Conservation (phyloP, 2,113 vertebrate species). For the Sus scrofa region DNA sequence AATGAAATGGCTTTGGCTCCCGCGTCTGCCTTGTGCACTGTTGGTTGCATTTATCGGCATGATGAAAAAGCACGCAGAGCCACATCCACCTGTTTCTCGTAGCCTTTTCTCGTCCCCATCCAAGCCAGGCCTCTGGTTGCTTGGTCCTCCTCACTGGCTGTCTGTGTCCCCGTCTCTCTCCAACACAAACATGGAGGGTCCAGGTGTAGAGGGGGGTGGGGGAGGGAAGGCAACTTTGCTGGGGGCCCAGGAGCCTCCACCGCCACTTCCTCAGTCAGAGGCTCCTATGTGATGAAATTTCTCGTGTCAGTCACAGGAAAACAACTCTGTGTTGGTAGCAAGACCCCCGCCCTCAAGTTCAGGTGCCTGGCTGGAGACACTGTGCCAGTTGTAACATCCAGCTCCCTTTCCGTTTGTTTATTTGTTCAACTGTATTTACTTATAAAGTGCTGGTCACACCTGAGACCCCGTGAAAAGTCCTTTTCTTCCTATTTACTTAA, state of each 20-base stretch:
- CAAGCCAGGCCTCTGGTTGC: too few relatives aligned
- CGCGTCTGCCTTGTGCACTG: background rate
- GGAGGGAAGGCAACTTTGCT: background rate
- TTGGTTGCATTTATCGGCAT: background rate
- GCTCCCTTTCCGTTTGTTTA: background rate
- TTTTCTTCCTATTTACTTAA: background rate
- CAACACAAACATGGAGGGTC: background rate
- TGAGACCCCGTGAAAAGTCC: background rate
- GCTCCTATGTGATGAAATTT: background rate
- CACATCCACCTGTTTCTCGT: accelerated
- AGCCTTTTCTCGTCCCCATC: background rate
- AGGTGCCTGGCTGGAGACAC: background rate
- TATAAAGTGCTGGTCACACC: background rate
- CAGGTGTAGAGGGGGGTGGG: background rate
- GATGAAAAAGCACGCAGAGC: background rate
- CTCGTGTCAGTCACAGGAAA: background rate
- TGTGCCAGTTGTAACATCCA: too few relatives aligned
- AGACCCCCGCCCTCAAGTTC: too few relatives aligned
- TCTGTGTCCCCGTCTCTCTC: background rate
- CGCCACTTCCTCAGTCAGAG: background rate
- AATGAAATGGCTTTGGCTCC: accelerated
- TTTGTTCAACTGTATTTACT: background rate
- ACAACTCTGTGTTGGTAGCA: background rate
- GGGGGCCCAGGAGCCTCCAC: too few relatives aligned
- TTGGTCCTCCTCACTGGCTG: background rate